These are phyloP conservation scores for Schizopygopsis malacanthus DNA, from an alignment of 2,797 vertebrate species.

Conservation along the genomic window DNA sequence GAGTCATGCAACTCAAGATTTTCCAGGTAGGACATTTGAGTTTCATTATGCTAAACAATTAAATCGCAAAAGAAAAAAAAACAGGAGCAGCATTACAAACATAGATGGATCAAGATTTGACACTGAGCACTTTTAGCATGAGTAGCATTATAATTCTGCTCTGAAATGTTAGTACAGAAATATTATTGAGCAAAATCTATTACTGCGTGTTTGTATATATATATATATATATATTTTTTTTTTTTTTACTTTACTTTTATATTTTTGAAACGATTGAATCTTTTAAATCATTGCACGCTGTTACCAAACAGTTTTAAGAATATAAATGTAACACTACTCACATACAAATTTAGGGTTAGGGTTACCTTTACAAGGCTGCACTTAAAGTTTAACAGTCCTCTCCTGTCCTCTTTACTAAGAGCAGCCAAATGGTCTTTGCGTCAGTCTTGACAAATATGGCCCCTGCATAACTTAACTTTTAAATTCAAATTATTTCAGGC, in stretches of 20 bases:
- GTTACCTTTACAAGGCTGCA: slow-evolving; percentile 98
- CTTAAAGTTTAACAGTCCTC: slow-evolving; percentile 98
- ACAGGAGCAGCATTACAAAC: slow-evolving; percentile 78
- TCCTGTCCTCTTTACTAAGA: slow-evolving; percentile 93
- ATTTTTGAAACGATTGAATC: slow-evolving; percentile 82
- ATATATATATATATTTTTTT: not conserved
- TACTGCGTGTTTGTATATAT: slow-evolving; percentile 69
- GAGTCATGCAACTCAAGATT: slow-evolving; percentile 91
- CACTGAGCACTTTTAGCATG: slow-evolving; percentile 78
- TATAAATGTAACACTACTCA: slow-evolving; percentile 89
- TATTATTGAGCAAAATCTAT: slow-evolving; percentile 54
- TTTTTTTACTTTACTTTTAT: slow-evolving; percentile 66
- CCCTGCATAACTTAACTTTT: slow-evolving; percentile 90
- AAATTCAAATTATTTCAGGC: slow-evolving; percentile 91
- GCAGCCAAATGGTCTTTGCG: slow-evolving; percentile 86
- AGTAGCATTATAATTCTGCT: slow-evolving; percentile 82
- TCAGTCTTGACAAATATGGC: slow-evolving; percentile 87
- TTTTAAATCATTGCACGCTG: slow-evolving; percentile 85
- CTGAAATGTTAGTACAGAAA: slow-evolving; percentile 79
- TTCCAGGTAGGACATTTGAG: slow-evolving; percentile 39
- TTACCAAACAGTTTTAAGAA: slow-evolving; percentile 91
- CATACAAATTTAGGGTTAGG: slow-evolving; percentile 90
- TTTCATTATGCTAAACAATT: slow-evolving; percentile 61
- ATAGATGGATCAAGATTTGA: slow-evolving; percentile 77
- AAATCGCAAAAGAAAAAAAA: slow-evolving; percentile 76